phyloP scores from a whole-genome alignment of 1,140 invertebrate genomes.

The Anadara kagoshimensis region DNA sequence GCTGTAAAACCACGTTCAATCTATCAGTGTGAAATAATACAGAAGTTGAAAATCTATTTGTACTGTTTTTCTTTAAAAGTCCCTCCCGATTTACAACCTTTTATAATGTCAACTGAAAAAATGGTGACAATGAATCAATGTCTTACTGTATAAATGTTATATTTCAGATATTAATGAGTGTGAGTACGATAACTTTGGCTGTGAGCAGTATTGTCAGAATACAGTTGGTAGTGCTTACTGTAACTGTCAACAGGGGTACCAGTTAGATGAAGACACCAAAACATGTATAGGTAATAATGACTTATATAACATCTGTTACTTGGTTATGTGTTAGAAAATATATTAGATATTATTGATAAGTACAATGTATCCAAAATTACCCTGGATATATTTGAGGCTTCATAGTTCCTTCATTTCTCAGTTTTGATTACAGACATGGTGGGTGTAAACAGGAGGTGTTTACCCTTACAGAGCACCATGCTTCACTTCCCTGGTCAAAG shows the following conservation, averaged over 20 bases:
- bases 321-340: background rate
- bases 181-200: constrained; percentile 55
- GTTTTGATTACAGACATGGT: background rate
- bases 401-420: background rate
- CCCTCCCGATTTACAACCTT: too few relatives aligned
- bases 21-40: too few relatives aligned
- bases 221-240: constrained; percentile 56
- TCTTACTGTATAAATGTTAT: background rate
- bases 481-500: too few relatives aligned
- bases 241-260: constrained; percentile 63
- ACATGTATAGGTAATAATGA: constrained; percentile 53
- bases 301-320: background rate
- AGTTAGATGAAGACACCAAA: constrained; percentile 60
- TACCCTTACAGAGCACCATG: background rate
- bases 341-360: background rate
- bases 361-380: background rate
- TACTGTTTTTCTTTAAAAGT: too few relatives aligned
- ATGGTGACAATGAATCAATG: too few relatives aligned
- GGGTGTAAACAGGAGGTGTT: background rate
- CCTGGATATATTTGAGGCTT: background rate
- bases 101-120: too few relatives aligned
- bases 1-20: too few relatives aligned
- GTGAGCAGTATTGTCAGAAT: constrained; percentile 51
- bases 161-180: constrained; percentile 48
- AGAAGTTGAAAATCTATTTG: too few relatives aligned